phyloP scores from a whole-genome alignment of 2,113 vertebrate species.

The Pseudopodoces humilis region DNA sequence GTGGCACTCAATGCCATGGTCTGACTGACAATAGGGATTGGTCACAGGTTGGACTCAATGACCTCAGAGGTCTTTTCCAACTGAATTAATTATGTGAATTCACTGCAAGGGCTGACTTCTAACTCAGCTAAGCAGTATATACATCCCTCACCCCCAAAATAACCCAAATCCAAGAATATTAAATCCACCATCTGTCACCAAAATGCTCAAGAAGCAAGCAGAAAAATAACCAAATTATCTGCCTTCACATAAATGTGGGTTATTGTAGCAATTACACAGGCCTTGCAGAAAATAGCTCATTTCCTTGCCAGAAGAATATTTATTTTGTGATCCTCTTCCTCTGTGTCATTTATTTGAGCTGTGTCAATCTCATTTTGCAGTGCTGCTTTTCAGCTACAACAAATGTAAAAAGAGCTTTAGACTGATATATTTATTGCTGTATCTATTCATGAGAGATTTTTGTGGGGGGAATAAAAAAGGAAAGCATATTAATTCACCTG shows the following conservation, averaged over 20 bases:
- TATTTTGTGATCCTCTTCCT: not conserved
- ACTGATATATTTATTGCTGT: not conserved
- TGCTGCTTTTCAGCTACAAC: not conserved
- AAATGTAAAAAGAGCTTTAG: not conserved
- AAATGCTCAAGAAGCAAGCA: not conserved
- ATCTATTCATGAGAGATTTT: not conserved
- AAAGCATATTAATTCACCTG: not conserved
- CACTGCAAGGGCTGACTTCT: not conserved
- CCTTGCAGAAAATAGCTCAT: not conserved
- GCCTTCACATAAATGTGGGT: not conserved
- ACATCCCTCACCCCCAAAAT: not conserved
- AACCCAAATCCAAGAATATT: not conserved
- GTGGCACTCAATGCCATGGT: not conserved
- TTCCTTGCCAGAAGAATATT: not conserved
- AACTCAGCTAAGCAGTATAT: not conserved
- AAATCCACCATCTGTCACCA: not conserved
- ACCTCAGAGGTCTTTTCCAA: not conserved
- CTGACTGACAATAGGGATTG: not conserved
- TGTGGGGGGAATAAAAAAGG: fast-evolving
- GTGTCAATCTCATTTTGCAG: not conserved
- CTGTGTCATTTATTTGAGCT: not conserved
- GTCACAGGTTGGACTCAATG: not conserved
- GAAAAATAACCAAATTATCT: not conserved
- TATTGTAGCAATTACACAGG: not conserved
- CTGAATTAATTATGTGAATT: not conserved